Conservation (phyloP, 2,113 vertebrate genomes). For the Misgurnus anguillicaudatus region DNA sequence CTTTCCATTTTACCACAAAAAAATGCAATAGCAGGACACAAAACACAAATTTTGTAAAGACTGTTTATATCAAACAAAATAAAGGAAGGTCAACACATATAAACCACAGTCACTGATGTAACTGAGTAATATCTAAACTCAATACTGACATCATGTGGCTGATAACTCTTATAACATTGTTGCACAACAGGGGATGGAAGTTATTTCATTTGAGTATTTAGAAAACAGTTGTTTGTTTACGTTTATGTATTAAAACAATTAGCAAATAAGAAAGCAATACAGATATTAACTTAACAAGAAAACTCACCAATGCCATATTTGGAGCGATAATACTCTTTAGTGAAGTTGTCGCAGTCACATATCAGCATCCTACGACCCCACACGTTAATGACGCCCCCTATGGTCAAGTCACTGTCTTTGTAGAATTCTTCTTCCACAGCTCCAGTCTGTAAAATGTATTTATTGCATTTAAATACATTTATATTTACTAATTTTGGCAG, state of each 20-base stretch:
- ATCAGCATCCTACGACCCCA: constrained; percentile 87
- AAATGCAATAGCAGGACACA: neutral
- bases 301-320: constrained; percentile 88
- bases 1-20: neutral
- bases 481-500: neutral
- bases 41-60: neutral
- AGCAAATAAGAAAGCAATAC: no score
- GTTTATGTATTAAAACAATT: neutral
- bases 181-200: neutral
- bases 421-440: constrained; percentile 82
- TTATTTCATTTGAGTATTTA: neutral
- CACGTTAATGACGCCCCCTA: constrained; percentile 85
- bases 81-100: neutral
- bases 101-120: neutral
- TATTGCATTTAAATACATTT: neutral
- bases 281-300: no score
- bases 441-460: constrained; percentile 75
- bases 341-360: constrained; percentile 91
- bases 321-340: constrained; percentile 84
- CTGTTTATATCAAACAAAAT: neutral
- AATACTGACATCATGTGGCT: constrained; percentile 70
- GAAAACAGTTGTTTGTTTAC: neutral
- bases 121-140: constrained; percentile 29
- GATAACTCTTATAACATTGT: constrained; percentile 27
- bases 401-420: constrained; percentile 82